phyloP scores from a whole-genome alignment of 2,113 vertebrate genomes.

The Ardeotis arabs region DNA sequence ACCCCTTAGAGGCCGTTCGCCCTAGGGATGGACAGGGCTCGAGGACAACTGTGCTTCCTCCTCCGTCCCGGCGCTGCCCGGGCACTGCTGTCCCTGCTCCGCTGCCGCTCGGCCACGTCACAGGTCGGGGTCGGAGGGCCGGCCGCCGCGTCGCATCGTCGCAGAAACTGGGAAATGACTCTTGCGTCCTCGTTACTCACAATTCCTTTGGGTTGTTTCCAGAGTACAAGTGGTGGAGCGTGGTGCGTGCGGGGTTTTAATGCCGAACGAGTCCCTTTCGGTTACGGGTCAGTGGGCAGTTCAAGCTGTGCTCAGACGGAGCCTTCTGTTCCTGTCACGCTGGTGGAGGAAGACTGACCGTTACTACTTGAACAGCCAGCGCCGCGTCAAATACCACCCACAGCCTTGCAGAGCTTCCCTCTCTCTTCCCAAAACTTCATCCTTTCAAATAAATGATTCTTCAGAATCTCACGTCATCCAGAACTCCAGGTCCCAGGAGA shows the following conservation, averaged over 20 bases:
- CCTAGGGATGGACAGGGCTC: too few species aligned
- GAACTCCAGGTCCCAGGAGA: background rate
- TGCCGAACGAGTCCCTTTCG: accelerated
- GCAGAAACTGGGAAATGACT: background rate
- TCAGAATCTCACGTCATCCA: background rate
- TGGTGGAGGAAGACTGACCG: background rate
- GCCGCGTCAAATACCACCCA: background rate
- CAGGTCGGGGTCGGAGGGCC: background rate
- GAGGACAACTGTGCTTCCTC: too few species aligned
- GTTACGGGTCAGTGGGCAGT: accelerated
- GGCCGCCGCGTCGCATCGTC: accelerated
- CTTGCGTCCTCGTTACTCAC: background rate
- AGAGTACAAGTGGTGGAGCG: background rate
- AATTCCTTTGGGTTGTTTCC: accelerated
- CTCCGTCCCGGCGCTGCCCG: accelerated
- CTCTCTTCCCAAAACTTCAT: background rate
- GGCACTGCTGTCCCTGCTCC: accelerated
- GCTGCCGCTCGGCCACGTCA: accelerated
- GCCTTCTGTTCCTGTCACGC: background rate
- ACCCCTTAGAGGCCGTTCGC: background rate
- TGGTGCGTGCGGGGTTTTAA: background rate
- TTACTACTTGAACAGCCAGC: background rate
- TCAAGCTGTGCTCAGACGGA: background rate
- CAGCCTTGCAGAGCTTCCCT: background rate
- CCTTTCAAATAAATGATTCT: background rate